These are phyloP conservation scores for Malacosoma neustria DNA, from an alignment of 2,888 invertebrate genomes.

Conservation along the genomic window DNA sequence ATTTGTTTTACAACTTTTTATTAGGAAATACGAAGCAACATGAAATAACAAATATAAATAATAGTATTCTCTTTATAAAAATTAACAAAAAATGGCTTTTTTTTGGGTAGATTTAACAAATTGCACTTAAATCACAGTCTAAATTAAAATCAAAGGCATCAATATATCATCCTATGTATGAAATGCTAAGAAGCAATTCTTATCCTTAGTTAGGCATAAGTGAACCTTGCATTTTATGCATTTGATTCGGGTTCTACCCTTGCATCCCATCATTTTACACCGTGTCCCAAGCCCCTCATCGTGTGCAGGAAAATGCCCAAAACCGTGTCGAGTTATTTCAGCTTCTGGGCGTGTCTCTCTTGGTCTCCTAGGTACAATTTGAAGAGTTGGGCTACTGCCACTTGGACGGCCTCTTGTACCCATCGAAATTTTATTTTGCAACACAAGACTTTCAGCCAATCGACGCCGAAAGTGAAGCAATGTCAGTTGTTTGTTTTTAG, in stretches of 20 bases:
- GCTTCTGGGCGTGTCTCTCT: slow-evolving; percentile 16
- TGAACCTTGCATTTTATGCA: slow-evolving; percentile 22
- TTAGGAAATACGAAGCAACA: slow-evolving; percentile 5
- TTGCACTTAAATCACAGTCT: slow-evolving; percentile 1
- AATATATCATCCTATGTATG: slow-evolving; percentile 9
- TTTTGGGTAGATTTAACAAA: slow-evolving; percentile 5
- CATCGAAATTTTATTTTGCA: slow-evolving; percentile 14
- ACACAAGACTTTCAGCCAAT: slow-evolving; percentile 18
- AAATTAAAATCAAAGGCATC: slow-evolving; percentile 3
- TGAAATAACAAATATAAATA: not conserved
- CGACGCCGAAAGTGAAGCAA: slow-evolving; percentile 18
- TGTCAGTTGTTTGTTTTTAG: slow-evolving; percentile 15
- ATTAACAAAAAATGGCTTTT: slow-evolving; percentile 5
- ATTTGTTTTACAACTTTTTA: slow-evolving; percentile 9
- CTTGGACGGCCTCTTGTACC: slow-evolving; percentile 19
- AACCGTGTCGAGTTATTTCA: slow-evolving; percentile 18
- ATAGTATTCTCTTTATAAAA: slow-evolving; percentile 3
- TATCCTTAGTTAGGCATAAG: slow-evolving; percentile 19
- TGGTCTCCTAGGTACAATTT: slow-evolving; percentile 18
- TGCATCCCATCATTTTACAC: slow-evolving; percentile 19
- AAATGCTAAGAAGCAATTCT: slow-evolving; percentile 19
- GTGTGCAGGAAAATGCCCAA: slow-evolving; percentile 20
- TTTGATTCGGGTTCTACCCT: slow-evolving; percentile 16
- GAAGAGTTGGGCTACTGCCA: slow-evolving; percentile 13
- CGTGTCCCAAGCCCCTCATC: slow-evolving; percentile 16